A percentile compares a stretch with the other conserved stretches of the same genome.
Conservation (phyloP, 2,888 invertebrate genomes). For the Microctonus aethiopoides region DNA sequence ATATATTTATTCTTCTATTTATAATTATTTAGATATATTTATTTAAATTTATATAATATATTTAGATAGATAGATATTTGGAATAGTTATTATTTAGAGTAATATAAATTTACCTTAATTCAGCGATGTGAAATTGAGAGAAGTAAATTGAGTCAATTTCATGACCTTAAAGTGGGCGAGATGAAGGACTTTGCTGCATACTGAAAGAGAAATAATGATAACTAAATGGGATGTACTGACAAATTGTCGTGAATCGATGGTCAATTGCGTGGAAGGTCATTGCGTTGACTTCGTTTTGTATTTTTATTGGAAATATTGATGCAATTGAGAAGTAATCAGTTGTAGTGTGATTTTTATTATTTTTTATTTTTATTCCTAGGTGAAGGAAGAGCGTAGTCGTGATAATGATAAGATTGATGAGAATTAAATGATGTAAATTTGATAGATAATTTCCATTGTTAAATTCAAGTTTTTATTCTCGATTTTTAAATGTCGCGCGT, state of each 20-base stretch:
- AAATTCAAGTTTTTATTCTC: background rate
- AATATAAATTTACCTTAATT: no score
- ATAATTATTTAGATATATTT: background rate
- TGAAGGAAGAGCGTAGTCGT: background rate
- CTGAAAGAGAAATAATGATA: background rate
- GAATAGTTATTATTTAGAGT: no score
- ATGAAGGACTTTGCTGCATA: background rate
- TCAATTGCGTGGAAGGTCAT: conserved; percentile 15
- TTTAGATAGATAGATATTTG: background rate
- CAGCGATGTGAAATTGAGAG: background rate
- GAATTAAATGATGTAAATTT: background rate
- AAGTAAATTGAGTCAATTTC: background rate
- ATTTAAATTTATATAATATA: background rate
- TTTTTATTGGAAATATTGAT: conserved; percentile 14
- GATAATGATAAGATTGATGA: background rate
- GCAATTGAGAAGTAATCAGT: conserved; percentile 36
- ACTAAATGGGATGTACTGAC: background rate
- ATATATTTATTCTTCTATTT: background rate
- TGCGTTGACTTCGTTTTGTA: background rate
- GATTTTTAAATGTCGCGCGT: background rate
- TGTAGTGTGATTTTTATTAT: conserved; percentile 4
- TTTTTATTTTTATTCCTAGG: no score
- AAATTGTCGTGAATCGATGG: conserved; percentile 1
- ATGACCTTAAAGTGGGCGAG: background rate
- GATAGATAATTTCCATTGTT: background rate